Evolutionary conservation across 2,797 vertebrate species (phyloP).

Genomic region (Discoglossus pictus): DNA sequence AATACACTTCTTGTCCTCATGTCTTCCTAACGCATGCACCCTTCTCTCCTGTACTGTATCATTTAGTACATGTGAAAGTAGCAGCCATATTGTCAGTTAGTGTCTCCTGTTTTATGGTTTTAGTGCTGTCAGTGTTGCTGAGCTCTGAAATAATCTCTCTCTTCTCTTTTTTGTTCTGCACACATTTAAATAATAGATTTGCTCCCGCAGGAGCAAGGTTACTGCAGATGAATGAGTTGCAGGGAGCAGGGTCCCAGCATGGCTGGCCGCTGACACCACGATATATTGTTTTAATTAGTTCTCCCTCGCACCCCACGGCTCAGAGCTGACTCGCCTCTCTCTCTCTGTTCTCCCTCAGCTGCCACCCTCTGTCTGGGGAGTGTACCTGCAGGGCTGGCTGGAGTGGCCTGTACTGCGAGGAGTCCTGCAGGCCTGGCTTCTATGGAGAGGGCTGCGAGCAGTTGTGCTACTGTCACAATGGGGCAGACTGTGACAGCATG

Average conservation of each 20-base stretch:
- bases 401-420: conserved; percentile 93
- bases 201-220: conserved; percentile 32
- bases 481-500: conserved; percentile 89
- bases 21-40: too few species aligned
- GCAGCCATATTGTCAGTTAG: too few species aligned
- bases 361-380: conserved; percentile 94
- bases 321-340: conserved; percentile 16
- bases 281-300: conserved; percentile 49
- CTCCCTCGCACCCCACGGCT: conserved; percentile 23
- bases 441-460: conserved; percentile 85
- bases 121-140: conserved; percentile 4
- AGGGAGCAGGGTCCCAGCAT: conserved; percentile 32
- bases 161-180: too few species aligned
- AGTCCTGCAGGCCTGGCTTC: conserved; percentile 86
- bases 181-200: conserved; percentile 48
- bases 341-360: conserved; percentile 67
- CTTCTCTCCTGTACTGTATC: too few species aligned
- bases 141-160: conserved; percentile 22
- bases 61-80: too few species aligned
- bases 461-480: conserved; percentile 86
- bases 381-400: conserved; percentile 92
- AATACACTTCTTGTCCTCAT: too few species aligned
- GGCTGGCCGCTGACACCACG: conserved; percentile 29
- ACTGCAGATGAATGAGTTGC: conserved; percentile 34
- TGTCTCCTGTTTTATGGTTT: too few species aligned